Percentiles rank a stretch among this genome's conserved stretches.
phyloP scores from a whole-genome alignment of 1,140 invertebrate species.

The Brachionus rotundiformis region DNA sequence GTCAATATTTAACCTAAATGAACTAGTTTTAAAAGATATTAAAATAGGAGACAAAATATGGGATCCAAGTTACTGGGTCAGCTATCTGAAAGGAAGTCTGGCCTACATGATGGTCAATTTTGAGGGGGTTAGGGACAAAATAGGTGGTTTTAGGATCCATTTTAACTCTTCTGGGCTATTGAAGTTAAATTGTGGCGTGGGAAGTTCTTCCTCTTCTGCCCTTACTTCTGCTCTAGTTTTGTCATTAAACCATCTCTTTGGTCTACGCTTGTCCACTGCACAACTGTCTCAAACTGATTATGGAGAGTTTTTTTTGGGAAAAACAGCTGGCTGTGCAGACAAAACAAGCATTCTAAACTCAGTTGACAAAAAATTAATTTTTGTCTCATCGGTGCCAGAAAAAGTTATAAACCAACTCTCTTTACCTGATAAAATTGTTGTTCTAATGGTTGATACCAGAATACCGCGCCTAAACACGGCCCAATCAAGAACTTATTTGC shows the following conservation, averaged over 20 bases:
- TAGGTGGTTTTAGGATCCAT: not conserved
- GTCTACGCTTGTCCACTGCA: not conserved
- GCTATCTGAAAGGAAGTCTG: not conserved
- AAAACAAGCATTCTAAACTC: conserved; percentile 6
- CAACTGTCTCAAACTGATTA: not conserved
- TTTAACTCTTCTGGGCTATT: not conserved
- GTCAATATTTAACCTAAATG: not conserved
- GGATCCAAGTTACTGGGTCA: not conserved
- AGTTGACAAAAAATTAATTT: not conserved
- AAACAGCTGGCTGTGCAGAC: not conserved
- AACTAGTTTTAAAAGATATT: not conserved
- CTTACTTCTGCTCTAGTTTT: not conserved
- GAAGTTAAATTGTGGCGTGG: not conserved
- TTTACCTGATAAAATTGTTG: not conserved
- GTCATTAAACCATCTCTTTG: not conserved
- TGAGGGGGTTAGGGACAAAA: not conserved
- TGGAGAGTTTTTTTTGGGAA: conserved; percentile 7
- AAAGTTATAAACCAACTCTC: not conserved
- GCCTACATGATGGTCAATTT: not conserved
- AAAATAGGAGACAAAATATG: not conserved
- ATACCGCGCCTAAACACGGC: not conserved
- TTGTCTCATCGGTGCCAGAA: conserved; percentile 12
- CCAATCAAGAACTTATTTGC: not conserved
- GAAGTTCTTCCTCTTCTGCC: conserved; percentile 5
- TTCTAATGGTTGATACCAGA: not conserved